These are phyloP conservation scores for Chymomyza caudatula DNA, from an alignment of 2,888 invertebrate species.

Conservation along the genomic window DNA sequence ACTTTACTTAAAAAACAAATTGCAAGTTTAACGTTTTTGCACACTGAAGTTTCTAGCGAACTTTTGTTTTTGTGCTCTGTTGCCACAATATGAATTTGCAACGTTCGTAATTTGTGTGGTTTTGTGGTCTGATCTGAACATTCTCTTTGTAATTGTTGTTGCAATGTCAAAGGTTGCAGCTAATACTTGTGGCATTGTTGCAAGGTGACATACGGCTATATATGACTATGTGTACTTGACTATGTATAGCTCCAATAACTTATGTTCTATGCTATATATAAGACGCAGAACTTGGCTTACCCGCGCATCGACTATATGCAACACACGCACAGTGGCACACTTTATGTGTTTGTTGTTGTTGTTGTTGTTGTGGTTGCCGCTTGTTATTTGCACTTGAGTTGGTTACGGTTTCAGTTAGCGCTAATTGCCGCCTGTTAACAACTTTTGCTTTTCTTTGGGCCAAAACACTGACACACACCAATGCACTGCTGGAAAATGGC, in stretches of 20 bases:
- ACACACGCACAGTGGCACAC: neutral
- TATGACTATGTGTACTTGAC: no score
- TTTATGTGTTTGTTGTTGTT: neutral
- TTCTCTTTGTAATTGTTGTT: neutral
- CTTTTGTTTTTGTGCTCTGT: no score
- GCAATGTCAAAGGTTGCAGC: neutral
- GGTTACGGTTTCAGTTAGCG: neutral
- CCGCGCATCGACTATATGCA: neutral
- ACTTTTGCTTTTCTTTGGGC: neutral
- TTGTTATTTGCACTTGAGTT: neutral
- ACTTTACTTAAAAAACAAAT: no score
- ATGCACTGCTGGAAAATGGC: neutral
- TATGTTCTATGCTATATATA: neutral
- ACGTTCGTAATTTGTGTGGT: neutral
- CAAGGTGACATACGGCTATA: neutral
- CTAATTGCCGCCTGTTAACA: neutral
- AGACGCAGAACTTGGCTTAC: neutral
- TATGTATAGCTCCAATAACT: no score
- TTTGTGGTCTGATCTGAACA: neutral
- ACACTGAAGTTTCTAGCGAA: no score
- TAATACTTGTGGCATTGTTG: neutral
- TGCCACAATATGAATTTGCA: no score
- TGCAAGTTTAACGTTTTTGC: no score
- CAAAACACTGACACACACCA: neutral
- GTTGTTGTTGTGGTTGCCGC: neutral